A percentile compares a stretch with the other conserved stretches of the same genome.
Evolutionary conservation across 2,888 invertebrate genomes (phyloP).

Genomic region (Notodonta dromedarius): DNA sequence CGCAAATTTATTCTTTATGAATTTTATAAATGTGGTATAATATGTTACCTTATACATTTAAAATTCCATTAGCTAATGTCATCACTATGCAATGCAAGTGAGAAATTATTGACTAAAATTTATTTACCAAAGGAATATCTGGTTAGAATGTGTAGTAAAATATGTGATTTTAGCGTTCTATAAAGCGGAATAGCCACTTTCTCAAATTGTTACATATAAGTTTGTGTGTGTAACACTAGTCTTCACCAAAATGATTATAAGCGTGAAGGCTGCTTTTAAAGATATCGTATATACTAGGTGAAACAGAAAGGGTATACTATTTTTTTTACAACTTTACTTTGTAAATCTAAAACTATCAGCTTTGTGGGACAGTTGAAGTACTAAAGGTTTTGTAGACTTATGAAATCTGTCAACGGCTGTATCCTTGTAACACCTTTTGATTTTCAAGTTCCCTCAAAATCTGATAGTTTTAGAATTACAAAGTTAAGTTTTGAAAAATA

Average conservation of each 20-base stretch:
- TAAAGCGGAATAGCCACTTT: conserved; percentile 3
- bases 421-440: too few relatives aligned
- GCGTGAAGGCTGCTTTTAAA: conserved; percentile 46
- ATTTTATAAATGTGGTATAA: conserved; percentile 8
- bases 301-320: too few relatives aligned
- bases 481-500: too few relatives aligned
- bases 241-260: conserved; percentile 54
- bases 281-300: conserved; percentile 15
- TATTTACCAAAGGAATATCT: conserved; percentile 41
- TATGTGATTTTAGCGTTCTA: conserved; percentile 37
- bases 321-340: too few relatives aligned
- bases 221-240: conserved; percentile 40
- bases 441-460: too few relatives aligned
- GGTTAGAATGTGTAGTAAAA: conserved; percentile 29
- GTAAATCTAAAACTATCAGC: too few relatives aligned
- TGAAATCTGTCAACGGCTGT: too few relatives aligned
- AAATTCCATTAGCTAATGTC: conserved; percentile 19
- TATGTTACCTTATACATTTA: conserved; percentile 21
- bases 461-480: too few relatives aligned
- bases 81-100: conserved; percentile 14
- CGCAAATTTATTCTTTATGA: neutral
- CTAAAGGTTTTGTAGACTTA: too few relatives aligned
- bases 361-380: too few relatives aligned
- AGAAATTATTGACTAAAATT: conserved; percentile 19
- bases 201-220: too few relatives aligned